phyloP scores from a whole-genome alignment of 2,888 invertebrate species.

The Zootermopsis nevadensis region DNA sequence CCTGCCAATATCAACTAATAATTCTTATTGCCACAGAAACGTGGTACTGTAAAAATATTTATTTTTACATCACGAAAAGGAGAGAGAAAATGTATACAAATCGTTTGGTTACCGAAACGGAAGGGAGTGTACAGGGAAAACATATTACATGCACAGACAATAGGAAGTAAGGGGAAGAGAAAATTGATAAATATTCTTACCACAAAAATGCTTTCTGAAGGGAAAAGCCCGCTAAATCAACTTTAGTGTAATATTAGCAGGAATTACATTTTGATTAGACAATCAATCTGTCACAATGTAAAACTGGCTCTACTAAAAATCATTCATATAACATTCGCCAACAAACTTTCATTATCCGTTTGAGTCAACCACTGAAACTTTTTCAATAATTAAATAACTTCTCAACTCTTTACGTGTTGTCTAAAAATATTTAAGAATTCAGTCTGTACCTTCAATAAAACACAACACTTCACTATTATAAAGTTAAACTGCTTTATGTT shows the following conservation, averaged over 20 bases:
- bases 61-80: neutral
- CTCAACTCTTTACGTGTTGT: too few species aligned
- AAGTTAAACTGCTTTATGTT: too few species aligned
- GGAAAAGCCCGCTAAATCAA: neutral
- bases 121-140: conserved; percentile 20
- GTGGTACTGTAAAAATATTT: conserved; percentile 3
- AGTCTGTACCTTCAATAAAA: too few species aligned
- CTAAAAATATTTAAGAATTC: too few species aligned
- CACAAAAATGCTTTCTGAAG: neutral
- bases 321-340: too few species aligned
- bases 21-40: conserved; percentile 29
- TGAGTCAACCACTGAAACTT: too few species aligned
- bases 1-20: conserved; percentile 40
- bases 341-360: too few species aligned
- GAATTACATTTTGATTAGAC: neutral
- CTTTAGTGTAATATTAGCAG: neutral
- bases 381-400: too few species aligned
- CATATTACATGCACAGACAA: neutral
- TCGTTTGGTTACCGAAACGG: neutral
- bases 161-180: neutral
- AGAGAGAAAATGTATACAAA: conserved; percentile 22
- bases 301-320: too few species aligned
- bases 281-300: too few species aligned
- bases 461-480: too few species aligned
- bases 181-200: conserved; percentile 17